A percentile compares a stretch with the other conserved stretches of the same genome.
phyloP scores from a whole-genome alignment of 2,888 invertebrate species.

The Seira sanloemensis region DNA sequence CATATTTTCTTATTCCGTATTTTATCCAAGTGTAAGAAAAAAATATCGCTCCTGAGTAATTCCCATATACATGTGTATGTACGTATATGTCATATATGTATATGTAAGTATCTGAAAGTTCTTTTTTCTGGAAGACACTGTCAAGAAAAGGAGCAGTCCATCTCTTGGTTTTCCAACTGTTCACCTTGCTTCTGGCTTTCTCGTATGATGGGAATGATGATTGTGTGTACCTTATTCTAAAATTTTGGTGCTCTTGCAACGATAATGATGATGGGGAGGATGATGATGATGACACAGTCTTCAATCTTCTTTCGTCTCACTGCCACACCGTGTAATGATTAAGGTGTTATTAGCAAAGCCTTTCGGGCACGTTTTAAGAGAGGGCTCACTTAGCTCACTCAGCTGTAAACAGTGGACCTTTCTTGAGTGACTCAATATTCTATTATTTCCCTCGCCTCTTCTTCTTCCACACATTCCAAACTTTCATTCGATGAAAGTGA shows the following conservation, averaged over 20 bases:
- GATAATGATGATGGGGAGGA: conserved; percentile 34
- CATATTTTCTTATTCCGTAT: conserved; percentile 7
- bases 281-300: conserved; percentile 45
- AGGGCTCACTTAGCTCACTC: conserved; percentile 2
- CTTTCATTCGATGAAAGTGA: conserved; percentile 10
- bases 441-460: conserved; percentile 1
- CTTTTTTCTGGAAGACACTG: not conserved
- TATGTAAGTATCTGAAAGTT: not conserved
- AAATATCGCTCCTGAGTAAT: no score
- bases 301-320: conserved; percentile 53
- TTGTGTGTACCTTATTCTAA: conserved; percentile 10
- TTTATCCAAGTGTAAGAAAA: not conserved
- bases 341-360: conserved; percentile 70
- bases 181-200: conserved; percentile 17
- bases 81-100: not conserved
- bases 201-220: conserved; percentile 12
- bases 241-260: not conserved
- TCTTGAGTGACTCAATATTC: conserved; percentile 33
- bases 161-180: not conserved
- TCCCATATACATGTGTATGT: not conserved
- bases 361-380: conserved; percentile 54
- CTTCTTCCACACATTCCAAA: not conserved
- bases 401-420: conserved; percentile 11
- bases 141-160: conserved; percentile 4
- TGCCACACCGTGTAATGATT: conserved; percentile 64